phyloP scores from a whole-genome alignment of 2,797 vertebrate genomes.

The Australoheros facetus region DNA sequence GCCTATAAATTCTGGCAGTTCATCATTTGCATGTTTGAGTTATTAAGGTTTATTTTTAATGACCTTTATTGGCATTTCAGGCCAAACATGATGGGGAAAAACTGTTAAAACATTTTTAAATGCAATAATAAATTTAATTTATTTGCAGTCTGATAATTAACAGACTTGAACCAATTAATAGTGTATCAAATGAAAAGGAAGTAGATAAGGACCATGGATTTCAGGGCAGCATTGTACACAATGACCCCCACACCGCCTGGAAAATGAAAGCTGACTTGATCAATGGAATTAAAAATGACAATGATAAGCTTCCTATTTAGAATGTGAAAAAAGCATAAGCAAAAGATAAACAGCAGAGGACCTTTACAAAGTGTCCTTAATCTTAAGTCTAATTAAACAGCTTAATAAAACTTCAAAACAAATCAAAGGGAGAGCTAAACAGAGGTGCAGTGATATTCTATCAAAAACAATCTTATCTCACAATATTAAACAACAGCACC shows the following conservation, averaged over 20 bases:
- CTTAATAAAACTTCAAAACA: neutral
- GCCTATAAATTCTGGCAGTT: neutral
- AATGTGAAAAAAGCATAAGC: no score
- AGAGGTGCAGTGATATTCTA: neutral
- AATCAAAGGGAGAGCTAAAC: neutral
- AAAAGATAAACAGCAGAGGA: neutral
- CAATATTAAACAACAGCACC: neutral
- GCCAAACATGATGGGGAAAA: neutral
- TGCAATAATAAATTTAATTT: no score
- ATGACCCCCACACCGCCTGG: neutral
- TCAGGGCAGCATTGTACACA: neutral
- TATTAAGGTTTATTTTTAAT: neutral
- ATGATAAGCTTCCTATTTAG: neutral
- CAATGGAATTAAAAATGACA: neutral
- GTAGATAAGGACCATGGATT: neutral
- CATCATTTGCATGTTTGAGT: neutral
- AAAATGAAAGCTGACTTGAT: neutral
- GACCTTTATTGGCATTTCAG: neutral
- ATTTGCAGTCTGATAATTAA: neutral
- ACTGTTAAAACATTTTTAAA: no score
- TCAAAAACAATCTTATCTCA: neutral
- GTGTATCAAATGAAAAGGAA: neutral
- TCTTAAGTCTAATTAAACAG: neutral
- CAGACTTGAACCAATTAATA: neutral
- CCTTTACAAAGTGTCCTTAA: neutral